phyloP scores from a whole-genome alignment of 2,113 vertebrate genomes.

The Vimba vimba region DNA sequence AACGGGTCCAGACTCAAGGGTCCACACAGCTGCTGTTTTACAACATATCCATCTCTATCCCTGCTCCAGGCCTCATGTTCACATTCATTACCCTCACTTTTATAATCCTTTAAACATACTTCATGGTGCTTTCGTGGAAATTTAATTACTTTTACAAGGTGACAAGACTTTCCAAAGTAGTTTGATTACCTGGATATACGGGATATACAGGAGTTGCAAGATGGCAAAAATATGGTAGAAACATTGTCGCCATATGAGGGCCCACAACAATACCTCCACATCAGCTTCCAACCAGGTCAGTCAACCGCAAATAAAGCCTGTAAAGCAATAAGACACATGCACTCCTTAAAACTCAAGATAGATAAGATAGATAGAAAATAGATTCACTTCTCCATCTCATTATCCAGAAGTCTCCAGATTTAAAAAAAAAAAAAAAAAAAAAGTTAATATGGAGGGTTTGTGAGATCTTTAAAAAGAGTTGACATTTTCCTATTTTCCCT shows the following conservation, averaged over 20 bases:
- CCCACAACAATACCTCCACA: not conserved
- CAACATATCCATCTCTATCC: constrained; percentile 26
- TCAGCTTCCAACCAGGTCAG: not conserved
- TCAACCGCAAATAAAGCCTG: not conserved
- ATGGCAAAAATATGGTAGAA: not conserved
- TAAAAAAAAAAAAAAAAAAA: not conserved
- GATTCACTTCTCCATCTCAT: constrained; percentile 22
- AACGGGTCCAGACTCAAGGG: constrained; percentile 4
- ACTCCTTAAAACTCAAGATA: not conserved
- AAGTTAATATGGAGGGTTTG: constrained; percentile 23
- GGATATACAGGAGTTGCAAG: constrained; percentile 11
- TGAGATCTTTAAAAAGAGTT: constrained; percentile 42
- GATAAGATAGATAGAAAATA: not conserved
- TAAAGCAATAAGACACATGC: not conserved
- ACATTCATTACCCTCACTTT: constrained; percentile 51
- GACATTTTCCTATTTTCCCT: constrained; percentile 46
- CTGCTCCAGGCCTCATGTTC: constrained; percentile 34
- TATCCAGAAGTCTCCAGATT: constrained; percentile 19
- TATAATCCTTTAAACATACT: constrained; percentile 60
- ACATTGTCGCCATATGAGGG: not conserved
- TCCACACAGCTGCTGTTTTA: constrained; percentile 52
- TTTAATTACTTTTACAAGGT: constrained; percentile 61
- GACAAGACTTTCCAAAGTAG: constrained; percentile 58
- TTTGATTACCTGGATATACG: constrained; percentile 46
- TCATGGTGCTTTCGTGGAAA: constrained; percentile 58